Evolutionary conservation across 2,797 vertebrate genomes (phyloP).

Genomic region (Lacerta viridis): DNA sequence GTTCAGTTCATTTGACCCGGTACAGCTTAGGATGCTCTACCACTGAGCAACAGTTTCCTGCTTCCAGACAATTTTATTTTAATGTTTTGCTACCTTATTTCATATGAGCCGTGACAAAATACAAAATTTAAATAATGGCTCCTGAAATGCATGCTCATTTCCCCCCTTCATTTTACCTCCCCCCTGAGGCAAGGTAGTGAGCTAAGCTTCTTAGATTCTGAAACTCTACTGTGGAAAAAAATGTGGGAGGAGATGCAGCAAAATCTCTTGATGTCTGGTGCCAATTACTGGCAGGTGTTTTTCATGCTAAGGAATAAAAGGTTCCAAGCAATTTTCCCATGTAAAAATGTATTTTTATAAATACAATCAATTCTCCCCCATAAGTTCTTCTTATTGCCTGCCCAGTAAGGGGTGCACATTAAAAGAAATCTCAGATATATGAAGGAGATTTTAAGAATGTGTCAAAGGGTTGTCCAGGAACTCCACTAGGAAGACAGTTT

Average conservation of each 20-base stretch:
- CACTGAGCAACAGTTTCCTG: constrained; percentile 7
- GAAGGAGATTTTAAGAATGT: background rate
- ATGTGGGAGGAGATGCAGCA: constrained; percentile 3
- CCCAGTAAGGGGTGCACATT: constrained; percentile 25
- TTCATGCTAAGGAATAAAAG: constrained; percentile 51
- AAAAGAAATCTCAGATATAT: constrained; percentile 37
- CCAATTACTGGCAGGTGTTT: constrained; percentile 47
- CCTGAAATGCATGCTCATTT: constrained; percentile 31
- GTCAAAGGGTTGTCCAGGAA: constrained; percentile 1
- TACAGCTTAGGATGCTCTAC: background rate
- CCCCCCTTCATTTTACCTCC: constrained; percentile 23
- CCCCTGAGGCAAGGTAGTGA: constrained; percentile 40
- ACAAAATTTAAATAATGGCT: constrained; percentile 11
- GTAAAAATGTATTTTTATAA: constrained; percentile 47
- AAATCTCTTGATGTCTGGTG: constrained; percentile 52
- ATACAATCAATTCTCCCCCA: constrained; percentile 38
- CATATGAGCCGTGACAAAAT: constrained; percentile 19
- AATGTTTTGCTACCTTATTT: background rate
- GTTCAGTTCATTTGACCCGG: background rate
- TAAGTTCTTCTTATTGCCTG: constrained; percentile 44
- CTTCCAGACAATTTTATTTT: constrained; percentile 14
- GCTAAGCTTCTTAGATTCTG: constrained; percentile 16
- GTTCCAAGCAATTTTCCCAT: constrained; percentile 50
- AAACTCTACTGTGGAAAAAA: constrained; percentile 15
- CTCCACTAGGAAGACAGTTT: background rate